Evolutionary conservation across 1,140 invertebrate species (phyloP).

Genomic region (Stegodyphus mimosarum): DNA sequence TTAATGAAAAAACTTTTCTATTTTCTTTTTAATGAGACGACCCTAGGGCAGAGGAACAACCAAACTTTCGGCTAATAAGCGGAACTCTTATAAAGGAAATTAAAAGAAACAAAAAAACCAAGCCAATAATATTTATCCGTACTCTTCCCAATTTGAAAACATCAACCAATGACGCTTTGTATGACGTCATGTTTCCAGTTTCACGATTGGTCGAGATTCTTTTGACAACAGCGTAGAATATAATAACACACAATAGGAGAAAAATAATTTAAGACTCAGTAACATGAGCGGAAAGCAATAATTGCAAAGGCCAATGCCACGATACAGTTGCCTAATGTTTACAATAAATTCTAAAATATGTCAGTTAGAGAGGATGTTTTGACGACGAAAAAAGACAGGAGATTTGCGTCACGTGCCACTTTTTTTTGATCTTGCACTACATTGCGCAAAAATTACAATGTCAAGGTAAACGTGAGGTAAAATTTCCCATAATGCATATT

Average conservation of each 20-base stretch:
- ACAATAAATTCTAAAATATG: background rate
- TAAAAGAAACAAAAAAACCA: conserved; percentile 1
- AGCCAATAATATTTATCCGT: conserved; percentile 42
- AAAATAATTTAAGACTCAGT: conserved; percentile 7
- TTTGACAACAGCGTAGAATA: background rate
- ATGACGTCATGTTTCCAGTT: conserved; percentile 24
- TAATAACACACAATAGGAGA: background rate
- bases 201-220: background rate
- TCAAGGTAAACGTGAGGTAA: too few relatives aligned
- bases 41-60: conserved; percentile 46
- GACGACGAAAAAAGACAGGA: background rate
- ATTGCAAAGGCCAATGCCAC: background rate
- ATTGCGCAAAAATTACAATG: too few relatives aligned
- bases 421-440: too few relatives aligned
- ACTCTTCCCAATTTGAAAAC: conserved; percentile 29
- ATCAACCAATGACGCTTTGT: conserved; percentile 11
- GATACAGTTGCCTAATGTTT: background rate
- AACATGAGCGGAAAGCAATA: background rate
- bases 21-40: conserved; percentile 54
- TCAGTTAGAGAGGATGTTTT: background rate
- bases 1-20: conserved; percentile 19
- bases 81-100: background rate
- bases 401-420: background rate
- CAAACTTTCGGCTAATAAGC: conserved; percentile 44
- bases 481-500: too few relatives aligned